Conservation (phyloP, 2,113 vertebrate genomes). For the Martes martes region DNA sequence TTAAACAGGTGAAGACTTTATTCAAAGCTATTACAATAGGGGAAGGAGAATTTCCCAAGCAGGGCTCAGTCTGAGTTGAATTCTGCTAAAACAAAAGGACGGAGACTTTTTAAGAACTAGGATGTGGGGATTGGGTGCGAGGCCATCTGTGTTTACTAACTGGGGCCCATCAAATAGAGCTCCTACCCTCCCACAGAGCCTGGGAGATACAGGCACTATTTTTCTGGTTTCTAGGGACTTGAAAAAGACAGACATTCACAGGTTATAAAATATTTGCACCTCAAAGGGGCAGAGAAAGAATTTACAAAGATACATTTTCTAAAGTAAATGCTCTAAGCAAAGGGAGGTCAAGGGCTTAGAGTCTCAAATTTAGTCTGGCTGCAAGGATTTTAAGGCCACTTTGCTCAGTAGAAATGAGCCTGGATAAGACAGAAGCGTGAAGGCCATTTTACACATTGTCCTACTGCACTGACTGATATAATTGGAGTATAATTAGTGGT, state of each 20-base stretch:
- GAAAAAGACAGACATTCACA: neutral
- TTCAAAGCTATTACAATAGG: neutral
- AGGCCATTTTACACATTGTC: neutral
- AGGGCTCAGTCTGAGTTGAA: neutral
- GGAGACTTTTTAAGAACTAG: neutral
- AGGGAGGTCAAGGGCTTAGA: neutral
- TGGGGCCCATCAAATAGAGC: neutral
- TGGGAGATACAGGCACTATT: no score
- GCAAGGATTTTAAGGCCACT: accelerated
- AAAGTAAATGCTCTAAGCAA: neutral
- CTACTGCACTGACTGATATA: neutral
- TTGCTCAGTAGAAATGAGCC: neutral
- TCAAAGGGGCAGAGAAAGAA: neutral
- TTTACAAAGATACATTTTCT: neutral
- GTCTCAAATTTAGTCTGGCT: neutral
- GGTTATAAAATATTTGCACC: neutral
- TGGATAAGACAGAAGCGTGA: neutral
- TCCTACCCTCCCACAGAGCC: neutral
- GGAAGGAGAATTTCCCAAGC: neutral
- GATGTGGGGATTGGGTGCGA: neutral
- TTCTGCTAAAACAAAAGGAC: neutral
- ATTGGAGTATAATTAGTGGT: neutral
- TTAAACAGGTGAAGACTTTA: neutral
- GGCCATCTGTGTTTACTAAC: neutral
- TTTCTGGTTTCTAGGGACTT: neutral